phyloP scores from a whole-genome alignment of 2,113 vertebrate species.

The Sarotherodon lohbergeri region DNA sequence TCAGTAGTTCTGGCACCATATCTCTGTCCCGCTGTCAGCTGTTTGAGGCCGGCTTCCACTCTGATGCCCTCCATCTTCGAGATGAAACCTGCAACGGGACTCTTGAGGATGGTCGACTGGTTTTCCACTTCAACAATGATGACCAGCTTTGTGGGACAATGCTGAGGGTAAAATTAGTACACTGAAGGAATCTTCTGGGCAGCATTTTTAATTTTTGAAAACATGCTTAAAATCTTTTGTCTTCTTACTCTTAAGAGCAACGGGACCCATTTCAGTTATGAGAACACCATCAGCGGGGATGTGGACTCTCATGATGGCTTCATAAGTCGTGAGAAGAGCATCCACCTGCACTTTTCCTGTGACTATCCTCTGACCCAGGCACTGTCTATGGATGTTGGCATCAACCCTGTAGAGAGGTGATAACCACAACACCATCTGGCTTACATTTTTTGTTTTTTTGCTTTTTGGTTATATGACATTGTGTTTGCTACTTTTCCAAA shows the following conservation, averaged over 20 bases:
- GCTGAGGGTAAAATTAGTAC: slow-evolving; percentile 15
- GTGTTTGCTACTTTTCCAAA: neutral
- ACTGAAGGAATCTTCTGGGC: neutral
- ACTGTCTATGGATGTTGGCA: slow-evolving; percentile 28
- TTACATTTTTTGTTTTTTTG: neutral
- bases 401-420: slow-evolving; percentile 61
- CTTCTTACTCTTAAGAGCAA: slow-evolving; percentile 22
- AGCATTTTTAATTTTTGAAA: neutral
- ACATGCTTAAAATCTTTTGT: neutral
- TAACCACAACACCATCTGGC: neutral
- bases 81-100: slow-evolving; percentile 49
- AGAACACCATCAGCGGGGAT: slow-evolving; percentile 24
- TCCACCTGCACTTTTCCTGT: slow-evolving; percentile 30
- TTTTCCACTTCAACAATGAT: slow-evolving; percentile 56
- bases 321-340: slow-evolving; percentile 16
- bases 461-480: neutral
- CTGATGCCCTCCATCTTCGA: slow-evolving; percentile 41
- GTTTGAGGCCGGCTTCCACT: slow-evolving; percentile 58
- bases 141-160: slow-evolving; percentile 56
- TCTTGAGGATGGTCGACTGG: slow-evolving; percentile 37
- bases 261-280: slow-evolving; percentile 44
- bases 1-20: slow-evolving; percentile 37
- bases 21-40: slow-evolving; percentile 67
- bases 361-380: slow-evolving; percentile 25
- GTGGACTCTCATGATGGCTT: slow-evolving; percentile 10